Base-by-base conservation (phyloP, 2,888 invertebrate species). In the Hypomecis punctinalis region DNA sequence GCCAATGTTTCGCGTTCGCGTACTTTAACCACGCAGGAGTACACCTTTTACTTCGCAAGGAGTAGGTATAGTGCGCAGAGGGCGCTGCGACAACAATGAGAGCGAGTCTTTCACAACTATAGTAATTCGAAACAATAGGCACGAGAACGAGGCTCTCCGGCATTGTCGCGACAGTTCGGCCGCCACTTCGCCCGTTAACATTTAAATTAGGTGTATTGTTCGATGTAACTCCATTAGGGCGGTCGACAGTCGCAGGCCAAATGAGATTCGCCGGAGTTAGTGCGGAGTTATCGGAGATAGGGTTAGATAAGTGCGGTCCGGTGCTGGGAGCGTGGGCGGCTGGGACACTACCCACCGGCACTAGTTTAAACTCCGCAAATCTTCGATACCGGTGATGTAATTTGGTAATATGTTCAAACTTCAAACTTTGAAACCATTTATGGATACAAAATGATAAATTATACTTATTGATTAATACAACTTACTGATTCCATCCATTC, bases 141-240 rank as follows among this genome's bases (percentile, higher is more conserved):
- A 56, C 56, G 63, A 56, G 61, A 55, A 62, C 51, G 37, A 47
- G 55, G 53, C 49, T 48, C 59, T 65, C 53, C 54, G 62, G 61
- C 57, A 49, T 55, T 51, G 68, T 61, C 67, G 57, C 53, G 57
- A 63, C 54, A 68, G 65, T 62, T 63, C 59, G 52, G 61, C 55
- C 59, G 60, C 46, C 46, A 59, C 51, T 65, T 58, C 60, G 46
- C 61, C 63, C 56, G 71, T 69, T 65, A 63, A 55, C 69, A 66
- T 71, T 68, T 65, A 61, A 71, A 69, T 69, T 35, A 65, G 65
- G 66, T 67, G 70, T 71, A 67, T 71, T 68, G 71, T 71, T 68
- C 61, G 63, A 68, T 63, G 67, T 63, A 63, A 66, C 67, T 68
- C 61, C 66, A 70, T 70, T 62, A 62, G 58, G 63, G 48, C 59